Conservation (phyloP, 2,797 vertebrate species). For the Cossypha dichroa region DNA sequence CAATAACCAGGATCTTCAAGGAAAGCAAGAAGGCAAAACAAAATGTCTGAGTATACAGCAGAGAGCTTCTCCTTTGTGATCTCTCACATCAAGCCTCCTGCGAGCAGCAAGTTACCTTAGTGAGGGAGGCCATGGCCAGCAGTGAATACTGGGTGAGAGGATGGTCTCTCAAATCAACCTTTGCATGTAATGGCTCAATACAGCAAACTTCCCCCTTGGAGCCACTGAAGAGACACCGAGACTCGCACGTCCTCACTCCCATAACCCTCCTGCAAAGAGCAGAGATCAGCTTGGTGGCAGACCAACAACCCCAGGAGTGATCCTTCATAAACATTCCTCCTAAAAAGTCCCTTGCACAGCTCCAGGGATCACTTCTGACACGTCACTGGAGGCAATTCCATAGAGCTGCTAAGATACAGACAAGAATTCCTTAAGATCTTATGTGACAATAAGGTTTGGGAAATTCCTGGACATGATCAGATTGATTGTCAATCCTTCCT, state of each 20-base stretch:
- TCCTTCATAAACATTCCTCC: neutral
- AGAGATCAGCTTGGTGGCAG: neutral
- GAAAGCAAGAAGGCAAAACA: neutral
- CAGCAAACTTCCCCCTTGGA: conserved; percentile 98
- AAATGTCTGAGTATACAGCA: neutral
- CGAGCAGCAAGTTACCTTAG: conserved; percentile 82
- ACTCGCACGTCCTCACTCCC: conserved; percentile 96
- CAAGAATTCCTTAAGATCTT: neutral
- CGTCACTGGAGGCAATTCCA: neutral
- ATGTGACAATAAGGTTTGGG: neutral
- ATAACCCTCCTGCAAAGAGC: conserved; percentile 87
- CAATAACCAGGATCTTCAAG: conserved; percentile 91
- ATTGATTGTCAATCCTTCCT: neutral
- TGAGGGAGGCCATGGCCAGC: conserved; percentile 95
- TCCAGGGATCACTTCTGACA: neutral
- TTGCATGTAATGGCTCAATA: conserved; percentile 89
- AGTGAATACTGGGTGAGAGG: conserved; percentile 93
- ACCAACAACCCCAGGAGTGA: neutral
- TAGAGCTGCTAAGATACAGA: neutral
- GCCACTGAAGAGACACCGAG: conserved; percentile 95
- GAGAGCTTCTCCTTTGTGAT: neutral
- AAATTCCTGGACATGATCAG: neutral
- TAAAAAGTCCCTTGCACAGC: neutral
- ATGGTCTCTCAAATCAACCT: conserved; percentile 89
- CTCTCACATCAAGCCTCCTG: neutral